Evolutionary conservation across 2,113 vertebrate genomes (phyloP), one percentile per base, ranked within the genome.

Genomic region (Grantiella picta): DNA sequence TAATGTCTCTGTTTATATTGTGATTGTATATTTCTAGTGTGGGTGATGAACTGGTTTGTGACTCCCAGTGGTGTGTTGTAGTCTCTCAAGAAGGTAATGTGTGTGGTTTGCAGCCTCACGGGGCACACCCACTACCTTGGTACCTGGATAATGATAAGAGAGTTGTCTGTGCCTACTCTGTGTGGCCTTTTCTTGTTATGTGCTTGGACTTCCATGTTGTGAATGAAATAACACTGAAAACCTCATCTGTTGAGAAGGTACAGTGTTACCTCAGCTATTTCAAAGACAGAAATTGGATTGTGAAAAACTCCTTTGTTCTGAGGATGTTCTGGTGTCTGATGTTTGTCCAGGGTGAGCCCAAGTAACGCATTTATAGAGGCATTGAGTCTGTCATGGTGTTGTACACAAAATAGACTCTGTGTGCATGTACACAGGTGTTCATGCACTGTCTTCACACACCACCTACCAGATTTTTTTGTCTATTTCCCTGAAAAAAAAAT

Each of bases 151-250:
- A 17, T 20, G 27, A 6, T 8, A 27, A 11, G 12, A 76, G 61
- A 82, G 11, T 38, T 50, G 64, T 2, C 38, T 54, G 27, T 28
- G 22, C 22, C n/a, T 8, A 0, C 8, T 12, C 18, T 38, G 23
- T 12, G 1, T 7, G 19, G 15, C 12, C 12, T 38, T 23, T 80
- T 23, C 61, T 63, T 0, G 0, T 53, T 50, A 10, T 0, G 0
- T 65, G 75, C 25, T 11, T 31, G 16, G 47, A 18, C 45, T 73
- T 56, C 40, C 12, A 1, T 7, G 44, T 16, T 60, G 13, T 23
- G 47, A 71, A 40, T 75, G 31, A 71, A 86, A 29, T 47, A 6
- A 31, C 12, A 11, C 33, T 49, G 64, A 35, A 50, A 78, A 50
- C 27, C 42, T 59, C 4, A n/a, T 22, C 38, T 88, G 5, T 70